Base-by-base conservation (phyloP, 2,113 vertebrate genomes). In the Delphinus delphis region DNA sequence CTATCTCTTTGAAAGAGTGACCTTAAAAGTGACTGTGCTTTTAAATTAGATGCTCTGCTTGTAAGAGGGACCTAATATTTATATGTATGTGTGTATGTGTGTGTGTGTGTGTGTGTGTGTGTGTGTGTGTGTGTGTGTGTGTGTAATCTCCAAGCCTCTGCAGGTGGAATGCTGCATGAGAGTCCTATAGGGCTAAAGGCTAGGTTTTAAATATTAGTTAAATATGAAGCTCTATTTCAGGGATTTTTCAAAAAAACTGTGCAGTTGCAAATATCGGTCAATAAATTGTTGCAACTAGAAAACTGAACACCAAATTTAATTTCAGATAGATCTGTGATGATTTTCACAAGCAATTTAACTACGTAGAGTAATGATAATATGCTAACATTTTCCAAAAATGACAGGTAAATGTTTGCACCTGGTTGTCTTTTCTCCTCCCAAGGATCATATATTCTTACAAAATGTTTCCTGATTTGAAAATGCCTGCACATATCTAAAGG, bases 241-340 rank as follows among this genome's bases (percentile, higher is more conserved):
- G 95, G 91, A 96, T 95, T 79, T 92, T 97, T 98, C 47, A 97
- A 89, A 20, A 82, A 98, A 95, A 85, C 8, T n/a, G 26, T 93
- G 18, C 23, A 80, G 83, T 96, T 47, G 36, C 92, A 88, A 93
- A 86, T 73, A 95, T 53, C 0, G 9, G 74, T 83, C 67, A 97
- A 97, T 97, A 98, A 96, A 93, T 95, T n/a, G 41, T 28, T 93
- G 83, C 82, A 98, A 63, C 82, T 97, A 97, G 74, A 98, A 98
- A 97, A 98, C 2, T 31, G 31, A 98, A 50, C 68, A 62, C 12
- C 36, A 6, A 71, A 88, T 36, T 95, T 79, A 91, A 96, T 96
- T 87, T 96, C 88, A 68, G 1, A n/a, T 53, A 53, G 53, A 79
- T 6, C 79, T 5, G 18, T 65, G 17, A 13, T 97, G 93, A 84